These are phyloP conservation scores for Ictalurus punctatus DNA, from an alignment of 2,113 vertebrate species.

Conservation along the genomic window DNA sequence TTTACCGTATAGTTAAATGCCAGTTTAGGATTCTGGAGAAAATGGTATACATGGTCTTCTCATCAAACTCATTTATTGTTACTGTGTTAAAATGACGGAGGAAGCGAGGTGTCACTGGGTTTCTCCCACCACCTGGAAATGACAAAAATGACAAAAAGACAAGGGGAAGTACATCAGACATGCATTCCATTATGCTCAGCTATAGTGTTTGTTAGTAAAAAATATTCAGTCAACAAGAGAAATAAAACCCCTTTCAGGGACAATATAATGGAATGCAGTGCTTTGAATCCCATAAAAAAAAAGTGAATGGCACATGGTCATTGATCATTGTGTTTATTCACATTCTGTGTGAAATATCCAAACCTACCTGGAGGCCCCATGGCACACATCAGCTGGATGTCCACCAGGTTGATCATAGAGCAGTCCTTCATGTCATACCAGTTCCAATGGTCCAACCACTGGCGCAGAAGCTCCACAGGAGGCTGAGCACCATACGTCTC, in stretches of 20 bases:
- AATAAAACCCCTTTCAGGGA: conserved; percentile 11
- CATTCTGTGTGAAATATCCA: neutral
- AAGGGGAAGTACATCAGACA: neutral
- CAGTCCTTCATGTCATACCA: conserved; percentile 92
- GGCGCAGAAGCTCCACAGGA: conserved; percentile 87
- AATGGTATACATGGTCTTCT: conserved; percentile 86
- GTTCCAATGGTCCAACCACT: conserved; percentile 91
- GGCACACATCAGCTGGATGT: conserved; percentile 86
- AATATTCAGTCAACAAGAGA: neutral
- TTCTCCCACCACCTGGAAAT: conserved; percentile 83
- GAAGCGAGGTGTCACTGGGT: conserved; percentile 85
- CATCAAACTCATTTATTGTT: conserved; percentile 89
- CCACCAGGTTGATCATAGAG: conserved; percentile 80
- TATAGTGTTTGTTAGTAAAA: neutral
- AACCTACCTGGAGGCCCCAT: conserved; percentile 88
- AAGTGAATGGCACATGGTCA: neutral
- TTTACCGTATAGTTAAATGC: conserved; percentile 82
- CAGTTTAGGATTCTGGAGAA: conserved; percentile 87
- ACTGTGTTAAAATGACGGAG: conserved; percentile 86
- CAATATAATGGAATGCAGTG: neutral
- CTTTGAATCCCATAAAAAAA: neutral
- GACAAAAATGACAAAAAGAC: neutral
- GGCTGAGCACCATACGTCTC: conserved; percentile 90
- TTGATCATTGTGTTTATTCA: neutral
- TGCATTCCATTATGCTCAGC: neutral